Percentiles rank a stretch among this genome's conserved stretches.
These are phyloP conservation scores for Cottoperca gobio DNA, from an alignment of 2,797 vertebrate species.

Conservation along the genomic window DNA sequence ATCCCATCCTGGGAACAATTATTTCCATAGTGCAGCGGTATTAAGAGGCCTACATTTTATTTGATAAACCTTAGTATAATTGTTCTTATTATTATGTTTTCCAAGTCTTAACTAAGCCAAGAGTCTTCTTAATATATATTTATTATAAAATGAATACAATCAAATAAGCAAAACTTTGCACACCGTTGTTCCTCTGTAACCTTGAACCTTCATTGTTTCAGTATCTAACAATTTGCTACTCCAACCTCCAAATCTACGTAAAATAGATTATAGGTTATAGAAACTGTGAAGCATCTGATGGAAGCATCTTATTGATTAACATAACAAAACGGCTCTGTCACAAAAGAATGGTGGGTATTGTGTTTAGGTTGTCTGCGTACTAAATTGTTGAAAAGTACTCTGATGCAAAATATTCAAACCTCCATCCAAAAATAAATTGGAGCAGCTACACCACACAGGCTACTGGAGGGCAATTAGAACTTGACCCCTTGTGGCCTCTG, in stretches of 20 bases:
- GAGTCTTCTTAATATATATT: too few relatives aligned
- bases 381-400: background rate
- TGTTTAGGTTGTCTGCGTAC: background rate
- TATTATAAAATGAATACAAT: background rate
- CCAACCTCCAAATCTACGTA: background rate
- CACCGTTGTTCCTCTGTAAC: background rate
- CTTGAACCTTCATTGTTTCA: background rate
- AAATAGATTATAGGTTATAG: too few relatives aligned
- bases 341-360: background rate
- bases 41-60: background rate
- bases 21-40: background rate
- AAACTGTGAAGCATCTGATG: background rate
- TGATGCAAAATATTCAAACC: slow-evolving; percentile 35
- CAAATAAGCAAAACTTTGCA: background rate
- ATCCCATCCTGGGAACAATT: background rate
- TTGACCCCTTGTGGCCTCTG: slow-evolving; percentile 58
- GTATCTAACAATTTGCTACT: background rate
- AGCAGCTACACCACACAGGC: slow-evolving; percentile 59
- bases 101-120: background rate
- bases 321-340: background rate
- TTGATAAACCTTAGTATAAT: background rate
- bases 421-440: slow-evolving; percentile 52
- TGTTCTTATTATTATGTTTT: background rate
- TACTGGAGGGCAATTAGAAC: slow-evolving; percentile 72
- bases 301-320: background rate